phyloP scores from a whole-genome alignment of 2,888 invertebrate species.

The Lacanobia wlatinum region DNA sequence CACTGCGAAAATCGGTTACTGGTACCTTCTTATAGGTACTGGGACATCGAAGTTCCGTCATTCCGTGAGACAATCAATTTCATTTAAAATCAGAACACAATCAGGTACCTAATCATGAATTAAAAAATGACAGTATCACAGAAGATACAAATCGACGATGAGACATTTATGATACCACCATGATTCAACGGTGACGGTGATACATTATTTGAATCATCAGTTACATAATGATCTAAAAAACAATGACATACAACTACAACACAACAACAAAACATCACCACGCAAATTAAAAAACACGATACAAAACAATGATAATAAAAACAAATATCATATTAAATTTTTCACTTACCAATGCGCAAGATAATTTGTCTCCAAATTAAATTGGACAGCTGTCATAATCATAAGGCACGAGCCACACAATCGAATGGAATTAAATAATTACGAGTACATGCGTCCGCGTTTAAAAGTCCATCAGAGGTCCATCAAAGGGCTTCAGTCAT shows the following conservation, averaged over 20 bases:
- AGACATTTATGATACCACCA: background rate
- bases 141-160: background rate
- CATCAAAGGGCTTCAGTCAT: constrained; percentile 65
- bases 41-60: too few relatives aligned
- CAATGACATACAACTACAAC: background rate
- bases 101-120: too few relatives aligned
- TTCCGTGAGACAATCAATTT: too few relatives aligned
- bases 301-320: constrained; percentile 6
- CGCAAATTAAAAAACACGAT: background rate
- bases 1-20: too few relatives aligned
- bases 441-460: constrained; percentile 74
- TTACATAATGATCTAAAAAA: background rate
- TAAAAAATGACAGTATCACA: background rate
- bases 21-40: too few relatives aligned
- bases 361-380: constrained; percentile 59
- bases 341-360: constrained; percentile 36
- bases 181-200: background rate
- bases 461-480: constrained; percentile 74
- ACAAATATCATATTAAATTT: constrained; percentile 23
- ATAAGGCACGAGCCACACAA: constrained; percentile 55
- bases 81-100: too few relatives aligned
- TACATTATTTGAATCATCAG: background rate
- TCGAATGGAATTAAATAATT: constrained; percentile 73
- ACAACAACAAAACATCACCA: background rate
- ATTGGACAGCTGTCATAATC: constrained; percentile 54